Evolutionary conservation across 2,888 invertebrate species (phyloP), one percentile per base, ranked within the genome.

Genomic region (Anarsia innoxiella): DNA sequence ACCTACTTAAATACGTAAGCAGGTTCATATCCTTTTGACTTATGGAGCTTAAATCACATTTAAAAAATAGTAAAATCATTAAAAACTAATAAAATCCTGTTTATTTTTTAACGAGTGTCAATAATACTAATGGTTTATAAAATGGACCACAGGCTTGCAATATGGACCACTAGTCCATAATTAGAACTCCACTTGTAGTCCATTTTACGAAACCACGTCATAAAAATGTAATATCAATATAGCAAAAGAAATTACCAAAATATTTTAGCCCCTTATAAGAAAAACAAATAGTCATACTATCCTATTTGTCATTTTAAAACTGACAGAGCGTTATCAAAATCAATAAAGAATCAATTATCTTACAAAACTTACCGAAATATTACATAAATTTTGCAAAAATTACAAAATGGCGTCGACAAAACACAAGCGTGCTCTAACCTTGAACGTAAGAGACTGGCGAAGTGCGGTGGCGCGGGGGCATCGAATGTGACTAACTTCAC

Each of bases 141-240:
- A 31, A 39, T 39, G 36, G 35, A 39, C 35, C 15, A 27, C 31
- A 31, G 13, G 26, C 10, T 32, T 26, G 33, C 13, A 40, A 40
- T 40, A 36, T 40, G 40, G 36, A 40, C 36, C 25, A 36, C 36
- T 36, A 14, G 40, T 33, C 40, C 40, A 40, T 40, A 29, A 25
- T 23, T 30, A 14, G n/a, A 36, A 36, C 12, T 9, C 14, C 19
- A 10, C 19, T 26, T 15, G 25, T 12, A 16, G 26, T 26, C 34
- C 26, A 27, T 15, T 9, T 25, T 25, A 4, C 3, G 9, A 28
- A 28, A 8, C 28, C 12, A 28, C 5, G 16, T 26, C 12, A 11
- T 15, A 27, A 27, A 25, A 9, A 11, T 25, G 23, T 10, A 8
- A 25, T 3, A 12, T 32, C 12, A 11, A 10, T 19, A 3, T 12